A percentile compares a stretch with the other conserved stretches of the same genome.
These are phyloP conservation scores for Mormyrus hasselquistii DNA, from an alignment of 2,797 vertebrate genomes.

Conservation along the genomic window DNA sequence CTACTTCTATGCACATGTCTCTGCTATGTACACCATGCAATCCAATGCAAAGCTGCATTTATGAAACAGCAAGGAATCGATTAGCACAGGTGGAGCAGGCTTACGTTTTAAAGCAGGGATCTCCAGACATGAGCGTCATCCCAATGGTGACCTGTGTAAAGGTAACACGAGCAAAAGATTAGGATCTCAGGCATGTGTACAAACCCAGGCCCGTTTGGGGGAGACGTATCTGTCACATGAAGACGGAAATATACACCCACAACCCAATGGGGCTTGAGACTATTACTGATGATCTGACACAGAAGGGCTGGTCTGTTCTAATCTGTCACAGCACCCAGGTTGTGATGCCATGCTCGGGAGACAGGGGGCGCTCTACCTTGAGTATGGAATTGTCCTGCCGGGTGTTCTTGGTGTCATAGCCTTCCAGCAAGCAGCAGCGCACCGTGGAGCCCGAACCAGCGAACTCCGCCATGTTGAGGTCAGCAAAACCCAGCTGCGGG, in stretches of 20 bases:
- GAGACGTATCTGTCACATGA: not conserved
- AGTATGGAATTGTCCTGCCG: slow-evolving; percentile 85
- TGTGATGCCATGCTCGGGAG: not conserved
- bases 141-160: slow-evolving; percentile 70
- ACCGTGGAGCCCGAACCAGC: slow-evolving; percentile 78
- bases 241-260: not conserved
- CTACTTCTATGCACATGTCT: not conserved
- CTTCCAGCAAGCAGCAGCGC: slow-evolving; percentile 79
- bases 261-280: not conserved
- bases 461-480: slow-evolving; percentile 82
- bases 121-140: slow-evolving; percentile 78
- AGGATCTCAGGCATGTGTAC: not conserved
- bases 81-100: slow-evolving; percentile 35
- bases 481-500: slow-evolving; percentile 74
- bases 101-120: slow-evolving; percentile 87
- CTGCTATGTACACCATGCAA: not conserved
- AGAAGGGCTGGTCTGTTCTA: not conserved
- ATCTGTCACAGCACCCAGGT: not conserved
- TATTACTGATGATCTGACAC: not conserved
- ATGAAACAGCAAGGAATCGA: not conserved
- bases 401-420: slow-evolving; percentile 83
- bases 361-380: slow-evolving; percentile 57
- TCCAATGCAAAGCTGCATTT: not conserved
- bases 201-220: not conserved
- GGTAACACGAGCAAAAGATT: not conserved